A percentile compares a stretch with the other conserved stretches of the same genome.
phyloP scores from a whole-genome alignment of 1,140 invertebrate species.

The Callitettix versicolor region DNA sequence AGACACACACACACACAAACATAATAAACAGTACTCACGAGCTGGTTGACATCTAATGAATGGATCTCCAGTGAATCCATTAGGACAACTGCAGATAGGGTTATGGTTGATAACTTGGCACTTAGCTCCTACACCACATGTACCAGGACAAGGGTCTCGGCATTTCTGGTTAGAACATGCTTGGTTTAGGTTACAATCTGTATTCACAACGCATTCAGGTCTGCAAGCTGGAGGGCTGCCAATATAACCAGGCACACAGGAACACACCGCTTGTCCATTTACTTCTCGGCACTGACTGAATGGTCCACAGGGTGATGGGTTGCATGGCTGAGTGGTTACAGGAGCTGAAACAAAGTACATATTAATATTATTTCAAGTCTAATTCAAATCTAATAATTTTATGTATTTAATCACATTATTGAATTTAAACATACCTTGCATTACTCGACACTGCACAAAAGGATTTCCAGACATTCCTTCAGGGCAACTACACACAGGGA shows the following conservation, averaged over 20 bases:
- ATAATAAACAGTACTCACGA: constrained; percentile 28
- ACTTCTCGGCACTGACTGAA: constrained; percentile 61
- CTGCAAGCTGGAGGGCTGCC: constrained; percentile 51
- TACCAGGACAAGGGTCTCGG: constrained; percentile 50
- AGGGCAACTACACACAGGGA: too few relatives aligned
- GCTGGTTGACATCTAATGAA: constrained; percentile 46
- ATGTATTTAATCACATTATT: constrained; percentile 39
- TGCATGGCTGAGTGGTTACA: constrained; percentile 28
- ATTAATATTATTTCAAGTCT: constrained; percentile 4
- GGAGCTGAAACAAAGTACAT: constrained; percentile 11
- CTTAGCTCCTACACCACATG: constrained; percentile 50
- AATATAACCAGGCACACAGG: constrained; percentile 48
- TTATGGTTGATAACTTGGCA: constrained; percentile 55
- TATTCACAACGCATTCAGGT: constrained; percentile 52
- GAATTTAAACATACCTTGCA: constrained; percentile 33
- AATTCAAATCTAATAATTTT: constrained; percentile 26
- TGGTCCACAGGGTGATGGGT: constrained; percentile 50
- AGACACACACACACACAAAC: background rate
- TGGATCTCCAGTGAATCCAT: constrained; percentile 45
- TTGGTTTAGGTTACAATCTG: constrained; percentile 45
- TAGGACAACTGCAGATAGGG: constrained; percentile 47
- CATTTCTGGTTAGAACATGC: constrained; percentile 58
- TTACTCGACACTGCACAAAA: constrained; percentile 31
- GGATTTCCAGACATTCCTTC: constrained; percentile 61
- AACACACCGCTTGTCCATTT: too few relatives aligned